Conservation (phyloP, 2,888 invertebrate species). For the Pycnomerus fuliginosus region DNA sequence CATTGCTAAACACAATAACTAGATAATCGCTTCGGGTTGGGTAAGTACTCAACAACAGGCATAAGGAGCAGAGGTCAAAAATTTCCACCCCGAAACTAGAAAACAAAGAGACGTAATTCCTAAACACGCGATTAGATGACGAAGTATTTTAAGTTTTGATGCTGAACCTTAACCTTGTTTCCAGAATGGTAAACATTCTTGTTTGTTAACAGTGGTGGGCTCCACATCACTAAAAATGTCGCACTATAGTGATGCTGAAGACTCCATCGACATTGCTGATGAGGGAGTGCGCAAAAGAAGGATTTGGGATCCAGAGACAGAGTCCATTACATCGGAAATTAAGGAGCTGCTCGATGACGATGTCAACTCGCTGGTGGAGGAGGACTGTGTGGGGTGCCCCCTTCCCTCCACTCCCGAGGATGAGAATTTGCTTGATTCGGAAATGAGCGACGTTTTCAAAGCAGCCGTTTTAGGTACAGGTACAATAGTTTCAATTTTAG, state of each 20-base stretch:
- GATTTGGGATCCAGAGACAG: constrained; percentile 52
- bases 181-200: too few species aligned
- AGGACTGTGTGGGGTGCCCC: constrained; percentile 82
- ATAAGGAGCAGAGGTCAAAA: too few species aligned
- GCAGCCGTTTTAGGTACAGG: constrained; percentile 70
- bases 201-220: too few species aligned
- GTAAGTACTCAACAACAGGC: too few species aligned
- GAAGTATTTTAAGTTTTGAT: too few species aligned
- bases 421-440: constrained; percentile 78
- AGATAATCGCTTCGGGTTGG: too few species aligned
- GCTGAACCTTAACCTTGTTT: too few species aligned
- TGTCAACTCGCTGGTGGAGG: constrained; percentile 57
- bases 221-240: too few species aligned
- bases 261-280: constrained; percentile 44
- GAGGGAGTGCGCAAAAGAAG: constrained; percentile 45
- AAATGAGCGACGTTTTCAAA: constrained; percentile 84
- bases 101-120: too few species aligned
- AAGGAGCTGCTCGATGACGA: constrained; percentile 54
- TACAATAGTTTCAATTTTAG: constrained; percentile 43
- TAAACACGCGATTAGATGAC: too few species aligned
- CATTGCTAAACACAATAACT: too few species aligned
- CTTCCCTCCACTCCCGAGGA: constrained; percentile 85
- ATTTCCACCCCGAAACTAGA: too few species aligned
- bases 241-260: constrained; percentile 53
- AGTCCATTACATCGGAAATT: constrained; percentile 53